phyloP scores from a whole-genome alignment of 2,888 invertebrate genomes.

The Scaeva pyrastri region DNA sequence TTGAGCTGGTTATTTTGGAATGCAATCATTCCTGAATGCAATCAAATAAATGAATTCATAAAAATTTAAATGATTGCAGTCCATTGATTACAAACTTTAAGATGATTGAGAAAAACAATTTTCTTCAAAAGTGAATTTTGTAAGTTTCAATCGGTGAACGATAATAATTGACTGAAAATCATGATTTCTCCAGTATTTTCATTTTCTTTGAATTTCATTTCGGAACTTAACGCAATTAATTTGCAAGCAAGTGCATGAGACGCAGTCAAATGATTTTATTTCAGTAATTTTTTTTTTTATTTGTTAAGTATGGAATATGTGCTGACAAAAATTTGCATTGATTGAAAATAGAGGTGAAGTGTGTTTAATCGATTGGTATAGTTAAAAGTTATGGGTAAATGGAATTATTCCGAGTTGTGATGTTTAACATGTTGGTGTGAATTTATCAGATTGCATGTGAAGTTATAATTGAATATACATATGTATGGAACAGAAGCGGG shows the following conservation, averaged over 20 bases:
- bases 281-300: background rate
- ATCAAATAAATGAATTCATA: too few relatives aligned
- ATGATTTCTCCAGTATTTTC: too few relatives aligned
- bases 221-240: too few relatives aligned
- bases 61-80: too few relatives aligned
- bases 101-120: too few relatives aligned
- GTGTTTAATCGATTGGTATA: background rate
- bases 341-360: background rate
- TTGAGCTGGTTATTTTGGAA: too few relatives aligned
- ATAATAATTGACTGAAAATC: too few relatives aligned
- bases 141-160: too few relatives aligned
- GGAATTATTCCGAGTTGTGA: background rate
- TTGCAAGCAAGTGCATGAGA: background rate
- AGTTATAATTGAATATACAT: background rate
- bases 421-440: conserved; percentile 10
- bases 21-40: too few relatives aligned
- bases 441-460: background rate
- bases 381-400: conserved; percentile 3
- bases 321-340: background rate
- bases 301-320: conserved; percentile 3
- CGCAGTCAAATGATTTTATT: background rate
- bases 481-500: background rate
- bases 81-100: too few relatives aligned
- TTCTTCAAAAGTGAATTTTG: too few relatives aligned
- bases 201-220: too few relatives aligned